Base-by-base conservation (phyloP, 2,113 vertebrate species). In the Oryzias woworae region DNA sequence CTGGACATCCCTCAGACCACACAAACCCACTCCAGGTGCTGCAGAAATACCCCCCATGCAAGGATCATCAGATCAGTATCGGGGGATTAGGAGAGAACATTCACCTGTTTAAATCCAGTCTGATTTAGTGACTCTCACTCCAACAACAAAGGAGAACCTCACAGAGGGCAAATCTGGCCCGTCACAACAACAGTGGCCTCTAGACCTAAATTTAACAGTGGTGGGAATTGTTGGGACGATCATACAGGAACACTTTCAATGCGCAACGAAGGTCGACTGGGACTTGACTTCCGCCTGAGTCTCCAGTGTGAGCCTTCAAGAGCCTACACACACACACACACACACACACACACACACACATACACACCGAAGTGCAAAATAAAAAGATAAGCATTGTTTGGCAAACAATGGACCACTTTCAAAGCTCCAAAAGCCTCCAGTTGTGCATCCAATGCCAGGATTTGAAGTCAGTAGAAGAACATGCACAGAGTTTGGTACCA, bases 241-340 rank as follows among this genome's bases (percentile, higher is more conserved):
- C 82, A 47, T 76, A 90, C 91, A 92, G 91, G 91, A 93, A 92
- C 90, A 91, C 90, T 91, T 90, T 93, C 88, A 92, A 93, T 92
- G 86, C 80, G 73, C 85, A 77, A 75, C 69, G 80, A 92, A 92
- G 91, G 91, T 90, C 89, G 87, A 79, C 81, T 86, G 87, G 91
- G 90, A 91, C 84, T 84, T 60, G 17, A 89, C 88, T 93, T 92
- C 91, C 90, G 90, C 77, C 69, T 23, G 78, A 75, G 88, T 85
- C 92, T 89, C 70, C 71, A 59, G 75, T 69, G 44, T 64, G 62
- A 88, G 83, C 64, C 73, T 73, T 60, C 60, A 41, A n/a, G 41
- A 15, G 7, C 46, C 50, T 14, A 16, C 10, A 26, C 17, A n/a
- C 42, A 2, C 15, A 10, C 8, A 4, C 28, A 10, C 43, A 74